Conservation (phyloP, 2,888 invertebrate genomes). For the Ophonus ardosiacus region DNA sequence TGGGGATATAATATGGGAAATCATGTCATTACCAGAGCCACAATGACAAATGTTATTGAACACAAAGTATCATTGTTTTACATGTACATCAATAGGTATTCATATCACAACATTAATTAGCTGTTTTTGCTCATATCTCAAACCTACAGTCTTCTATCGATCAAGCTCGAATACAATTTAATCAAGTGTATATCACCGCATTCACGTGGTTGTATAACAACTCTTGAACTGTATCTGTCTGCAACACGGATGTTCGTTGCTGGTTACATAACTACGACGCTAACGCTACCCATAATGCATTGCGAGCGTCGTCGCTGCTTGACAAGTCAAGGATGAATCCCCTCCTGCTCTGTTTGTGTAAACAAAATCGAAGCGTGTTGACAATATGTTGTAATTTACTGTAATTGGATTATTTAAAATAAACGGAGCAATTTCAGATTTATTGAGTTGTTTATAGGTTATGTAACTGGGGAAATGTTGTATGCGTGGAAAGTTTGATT, state of each 20-base stretch:
- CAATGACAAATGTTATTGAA: neutral
- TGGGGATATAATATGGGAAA: neutral
- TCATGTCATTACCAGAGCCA: neutral
- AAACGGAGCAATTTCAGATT: neutral
- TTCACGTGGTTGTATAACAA: conserved; percentile 5
- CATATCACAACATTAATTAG: neutral
- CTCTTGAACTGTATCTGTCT: conserved; percentile 19
- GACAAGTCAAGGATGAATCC: conserved; percentile 28
- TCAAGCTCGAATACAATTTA: conserved; percentile 11
- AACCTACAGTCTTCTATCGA: neutral
- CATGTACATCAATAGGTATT: neutral
- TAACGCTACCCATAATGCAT: conserved; percentile 20
- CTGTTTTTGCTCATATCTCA: neutral
- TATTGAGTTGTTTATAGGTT: conserved; percentile 11
- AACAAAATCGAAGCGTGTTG: conserved; percentile 35
- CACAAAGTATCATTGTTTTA: neutral
- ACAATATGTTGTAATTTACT: conserved; percentile 44
- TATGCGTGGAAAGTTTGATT: conserved; percentile 7
- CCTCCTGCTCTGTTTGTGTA: conserved; percentile 9
- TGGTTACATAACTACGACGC: conserved; percentile 16
- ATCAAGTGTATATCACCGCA: neutral
- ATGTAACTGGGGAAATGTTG: neutral
- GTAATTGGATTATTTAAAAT: conserved; percentile 33
- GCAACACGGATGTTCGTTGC: neutral
- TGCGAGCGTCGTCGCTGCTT: conserved; percentile 7